Evolutionary conservation across 2,113 vertebrate species (phyloP).

Genomic region (Tor tambroides): DNA sequence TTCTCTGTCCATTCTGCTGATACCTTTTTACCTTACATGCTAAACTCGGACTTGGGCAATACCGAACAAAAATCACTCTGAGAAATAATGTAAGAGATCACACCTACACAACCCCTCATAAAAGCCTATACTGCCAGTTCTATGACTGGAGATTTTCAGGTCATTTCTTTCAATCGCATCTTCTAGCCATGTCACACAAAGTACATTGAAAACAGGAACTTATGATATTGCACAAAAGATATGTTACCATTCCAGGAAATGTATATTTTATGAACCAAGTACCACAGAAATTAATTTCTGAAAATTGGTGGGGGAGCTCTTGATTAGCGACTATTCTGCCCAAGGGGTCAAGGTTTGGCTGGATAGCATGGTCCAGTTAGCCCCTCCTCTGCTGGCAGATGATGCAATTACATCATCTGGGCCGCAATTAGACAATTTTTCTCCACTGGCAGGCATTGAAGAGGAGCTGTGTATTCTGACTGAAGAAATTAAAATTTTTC

Average conservation of each 20-base stretch:
- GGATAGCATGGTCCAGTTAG: background rate
- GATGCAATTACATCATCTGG: background rate
- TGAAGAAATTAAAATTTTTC: background rate
- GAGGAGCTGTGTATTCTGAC: background rate
- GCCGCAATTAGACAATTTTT: background rate
- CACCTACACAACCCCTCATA: background rate
- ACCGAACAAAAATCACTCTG: constrained; percentile 23
- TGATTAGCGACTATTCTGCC: background rate
- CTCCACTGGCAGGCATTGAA: background rate
- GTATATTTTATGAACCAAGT: background rate
- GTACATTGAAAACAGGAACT: background rate
- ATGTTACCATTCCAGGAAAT: background rate
- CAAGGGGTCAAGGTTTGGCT: background rate
- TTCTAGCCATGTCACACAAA: background rate
- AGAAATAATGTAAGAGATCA: constrained; percentile 1
- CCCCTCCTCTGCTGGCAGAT: background rate
- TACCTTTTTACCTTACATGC: constrained; percentile 47
- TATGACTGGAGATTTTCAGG: background rate
- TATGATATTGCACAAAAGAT: background rate
- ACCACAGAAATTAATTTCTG: background rate
- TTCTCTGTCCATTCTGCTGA: constrained; percentile 56
- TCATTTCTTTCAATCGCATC: background rate
- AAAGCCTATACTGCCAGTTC: background rate
- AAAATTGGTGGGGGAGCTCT: background rate
- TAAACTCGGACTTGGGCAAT: constrained; percentile 24